phyloP scores from a whole-genome alignment of 2,888 invertebrate genomes.

The Calephelis perditalis region DNA sequence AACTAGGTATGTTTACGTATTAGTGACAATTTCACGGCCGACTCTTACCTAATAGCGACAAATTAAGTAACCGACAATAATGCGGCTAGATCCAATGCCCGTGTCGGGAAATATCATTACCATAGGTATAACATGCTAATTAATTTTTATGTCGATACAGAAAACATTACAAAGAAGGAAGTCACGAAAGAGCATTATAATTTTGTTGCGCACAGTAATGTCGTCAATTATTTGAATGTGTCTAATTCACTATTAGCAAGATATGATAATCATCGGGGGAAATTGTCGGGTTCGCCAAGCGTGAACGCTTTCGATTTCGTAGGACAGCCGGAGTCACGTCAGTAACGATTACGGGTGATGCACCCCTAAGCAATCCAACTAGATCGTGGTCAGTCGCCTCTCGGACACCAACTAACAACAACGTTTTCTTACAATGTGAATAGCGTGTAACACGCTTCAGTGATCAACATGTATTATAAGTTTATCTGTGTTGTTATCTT shows the following conservation, averaged over 20 bases:
- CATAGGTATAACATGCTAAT: conserved; percentile 14
- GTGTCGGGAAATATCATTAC: conserved; percentile 17
- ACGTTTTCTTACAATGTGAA: conserved; percentile 63
- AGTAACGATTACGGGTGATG: conserved; percentile 32
- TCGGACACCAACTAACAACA: conserved; percentile 50
- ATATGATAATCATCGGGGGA: conserved; percentile 60
- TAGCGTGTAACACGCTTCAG: conserved; percentile 41
- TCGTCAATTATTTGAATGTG: conserved; percentile 52
- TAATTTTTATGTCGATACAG: conserved; percentile 1
- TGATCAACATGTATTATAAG: conserved; percentile 56
- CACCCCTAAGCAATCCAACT: conserved; percentile 34
- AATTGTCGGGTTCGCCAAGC: conserved; percentile 58
- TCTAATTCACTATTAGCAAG: conserved; percentile 52
- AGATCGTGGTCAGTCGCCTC: conserved; percentile 48
- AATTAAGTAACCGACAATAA: too few species aligned
- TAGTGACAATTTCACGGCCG: too few species aligned
- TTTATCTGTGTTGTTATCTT: conserved; percentile 45
- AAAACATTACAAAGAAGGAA: conserved; percentile 28
- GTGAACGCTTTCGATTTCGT: conserved; percentile 73
- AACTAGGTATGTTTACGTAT: too few species aligned
- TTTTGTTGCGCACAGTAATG: conserved; percentile 29
- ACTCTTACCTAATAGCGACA: too few species aligned
- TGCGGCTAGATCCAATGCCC: too few species aligned
- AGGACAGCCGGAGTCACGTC: conserved; percentile 48
- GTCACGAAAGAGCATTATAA: conserved; percentile 44